These are phyloP conservation scores for Percopsis omiscomaycus DNA, from an alignment of 2,797 vertebrate genomes.

Conservation along the genomic window DNA sequence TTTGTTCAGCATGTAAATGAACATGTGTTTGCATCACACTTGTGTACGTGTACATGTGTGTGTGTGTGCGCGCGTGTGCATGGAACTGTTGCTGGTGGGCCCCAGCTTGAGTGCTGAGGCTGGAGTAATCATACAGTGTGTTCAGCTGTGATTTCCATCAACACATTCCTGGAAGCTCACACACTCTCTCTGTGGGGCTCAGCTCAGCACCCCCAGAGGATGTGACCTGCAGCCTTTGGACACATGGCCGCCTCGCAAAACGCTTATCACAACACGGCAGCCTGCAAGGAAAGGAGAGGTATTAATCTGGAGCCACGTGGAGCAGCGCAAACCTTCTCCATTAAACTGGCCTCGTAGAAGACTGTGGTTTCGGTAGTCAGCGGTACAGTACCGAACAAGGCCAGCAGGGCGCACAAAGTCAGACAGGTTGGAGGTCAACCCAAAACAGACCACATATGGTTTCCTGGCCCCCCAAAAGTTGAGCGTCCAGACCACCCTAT, in stretches of 20 bases:
- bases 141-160: conserved; percentile 86
- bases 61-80: conserved; percentile 8
- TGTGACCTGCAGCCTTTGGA: conserved; percentile 72
- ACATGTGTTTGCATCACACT: conserved; percentile 40
- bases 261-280: conserved; percentile 76
- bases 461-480: conserved; percentile 48
- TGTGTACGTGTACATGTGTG: conserved; percentile 41
- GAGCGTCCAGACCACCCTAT: conserved; percentile 47
- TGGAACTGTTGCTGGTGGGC: conserved; percentile 75
- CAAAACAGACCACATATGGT: conserved; percentile 74
- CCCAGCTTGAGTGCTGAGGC: conserved; percentile 81
- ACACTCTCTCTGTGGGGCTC: conserved; percentile 73
- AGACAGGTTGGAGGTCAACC: conserved; percentile 71
- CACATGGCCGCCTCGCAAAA: conserved; percentile 65
- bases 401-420: conserved; percentile 67
- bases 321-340: conserved; percentile 63
- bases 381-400: conserved; percentile 71
- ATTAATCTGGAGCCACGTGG: conserved; percentile 74
- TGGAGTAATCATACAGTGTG: conserved; percentile 77
- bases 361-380: conserved; percentile 29
- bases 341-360: conserved; percentile 52
- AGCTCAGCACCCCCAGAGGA: conserved; percentile 75
- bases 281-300: conserved; percentile 65
- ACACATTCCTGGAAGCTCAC: conserved; percentile 84
- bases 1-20: conserved; percentile 22